A percentile compares a stretch with the other conserved stretches of the same genome.
phyloP scores from a whole-genome alignment of 2,888 invertebrate genomes.

The Conops quadrifasciatus region DNA sequence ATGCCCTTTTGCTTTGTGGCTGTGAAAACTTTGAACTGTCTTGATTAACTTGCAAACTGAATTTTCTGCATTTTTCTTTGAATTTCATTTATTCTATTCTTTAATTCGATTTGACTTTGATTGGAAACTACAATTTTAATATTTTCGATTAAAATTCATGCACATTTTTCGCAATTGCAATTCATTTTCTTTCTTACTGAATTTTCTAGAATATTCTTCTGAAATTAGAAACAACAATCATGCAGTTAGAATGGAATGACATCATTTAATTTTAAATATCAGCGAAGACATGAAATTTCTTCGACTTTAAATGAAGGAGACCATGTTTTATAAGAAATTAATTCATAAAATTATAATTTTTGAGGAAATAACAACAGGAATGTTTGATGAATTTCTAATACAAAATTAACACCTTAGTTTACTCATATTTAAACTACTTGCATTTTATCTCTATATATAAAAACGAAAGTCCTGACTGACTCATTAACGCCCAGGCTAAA shows the following conservation, averaged over 20 bases:
- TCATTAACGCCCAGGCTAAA: too few relatives aligned
- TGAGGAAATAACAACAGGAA: too few relatives aligned
- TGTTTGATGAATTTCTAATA: too few relatives aligned
- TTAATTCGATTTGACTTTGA: conserved; percentile 25
- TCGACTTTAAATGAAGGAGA: background rate
- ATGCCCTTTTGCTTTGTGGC: conserved; percentile 15
- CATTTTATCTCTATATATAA: too few relatives aligned
- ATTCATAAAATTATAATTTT: background rate
- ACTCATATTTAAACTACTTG: too few relatives aligned
- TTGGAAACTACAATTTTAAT: conserved; percentile 15
- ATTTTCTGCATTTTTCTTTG: conserved; percentile 23
- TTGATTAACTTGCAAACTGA: conserved; percentile 27
- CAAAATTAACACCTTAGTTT: too few relatives aligned
- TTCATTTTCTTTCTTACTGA: conserved; percentile 25
- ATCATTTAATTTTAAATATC: too few relatives aligned
- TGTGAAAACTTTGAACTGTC: conserved; percentile 25
- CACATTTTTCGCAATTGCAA: conserved; percentile 13
- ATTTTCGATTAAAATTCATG: conserved; percentile 15
- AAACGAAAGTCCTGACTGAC: too few relatives aligned
- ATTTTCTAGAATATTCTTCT: conserved; percentile 32
- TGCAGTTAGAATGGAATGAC: conserved; percentile 29
- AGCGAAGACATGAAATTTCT: background rate
- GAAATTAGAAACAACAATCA: conserved; percentile 39
- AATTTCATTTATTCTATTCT: background rate
- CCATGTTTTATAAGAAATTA: background rate